Evolutionary conservation across 2,113 vertebrate species (phyloP), one percentile per base, ranked within the genome.

Genomic region (Erinaceus europaeus): DNA sequence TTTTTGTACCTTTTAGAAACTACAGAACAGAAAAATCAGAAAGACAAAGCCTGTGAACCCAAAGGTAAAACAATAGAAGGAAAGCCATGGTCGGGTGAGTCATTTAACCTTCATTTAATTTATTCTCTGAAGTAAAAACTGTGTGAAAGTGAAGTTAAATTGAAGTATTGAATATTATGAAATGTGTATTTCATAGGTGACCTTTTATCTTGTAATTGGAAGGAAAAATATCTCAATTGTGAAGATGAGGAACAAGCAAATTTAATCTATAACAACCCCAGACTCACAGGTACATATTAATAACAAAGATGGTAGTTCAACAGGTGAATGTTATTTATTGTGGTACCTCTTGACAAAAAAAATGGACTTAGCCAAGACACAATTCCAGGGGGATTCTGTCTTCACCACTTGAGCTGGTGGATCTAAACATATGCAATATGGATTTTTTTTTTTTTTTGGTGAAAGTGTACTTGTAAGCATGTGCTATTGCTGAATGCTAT

Each of bases 221-320:
- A 83, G 17, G 71, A 29, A 64, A 91, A 52, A 18, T 94, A 96
- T 32, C 84, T 64, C 38, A 91, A 85, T 89, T 94, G 74, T 13
- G 90, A 95, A 92, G 93, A 81, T 12, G 89, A 93, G 67, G 75
- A 93, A 82, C 86, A 93, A 68, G 94, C 96, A 80, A 89, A 94
- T 25, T 91, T 92, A 89, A 90, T 90, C 76, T 80, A 44, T 12
- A 73, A 34, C 14, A 73, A 93, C 59, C 53, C 84, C 14, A 96
- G 94, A 78, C 97, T 97, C 83, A 48, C 95, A 97, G 97, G 97
- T 97, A 95, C 38, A 42, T 79, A 25, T 90, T 72, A 78, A 71
- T 34, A 75, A 68, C n/a, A 68, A 90, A 86, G 67, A 23, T 53
- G 83, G 29, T 27, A 57, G 55, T 27, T 29, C 5, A 90, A 55